phyloP scores from a whole-genome alignment of 2,113 vertebrate genomes.

The Rissa tridactyla region DNA sequence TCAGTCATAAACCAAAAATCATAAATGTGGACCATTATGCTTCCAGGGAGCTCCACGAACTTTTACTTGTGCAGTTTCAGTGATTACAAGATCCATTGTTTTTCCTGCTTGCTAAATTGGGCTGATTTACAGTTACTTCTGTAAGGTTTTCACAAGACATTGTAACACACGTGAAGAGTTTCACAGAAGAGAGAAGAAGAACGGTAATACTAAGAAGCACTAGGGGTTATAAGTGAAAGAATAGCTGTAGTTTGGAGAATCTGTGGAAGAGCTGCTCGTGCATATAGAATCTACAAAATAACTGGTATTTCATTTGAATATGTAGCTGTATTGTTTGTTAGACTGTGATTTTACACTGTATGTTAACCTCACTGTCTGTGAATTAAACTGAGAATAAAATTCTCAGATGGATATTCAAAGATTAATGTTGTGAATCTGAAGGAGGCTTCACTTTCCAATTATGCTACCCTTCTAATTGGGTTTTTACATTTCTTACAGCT shows the following conservation, averaged over 20 bases:
- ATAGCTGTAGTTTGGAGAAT: not conserved
- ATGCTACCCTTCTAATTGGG: not conserved
- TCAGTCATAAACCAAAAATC: not conserved
- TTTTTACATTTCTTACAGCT: not conserved
- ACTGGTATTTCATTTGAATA: not conserved
- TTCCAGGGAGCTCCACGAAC: not conserved
- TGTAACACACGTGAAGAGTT: not conserved
- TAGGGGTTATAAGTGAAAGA: not conserved
- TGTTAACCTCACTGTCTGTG: not conserved
- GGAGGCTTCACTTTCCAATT: not conserved
- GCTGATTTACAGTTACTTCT: not conserved
- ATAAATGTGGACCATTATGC: not conserved
- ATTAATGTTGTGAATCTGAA: not conserved
- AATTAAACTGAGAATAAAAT: not conserved
- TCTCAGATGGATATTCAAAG: not conserved
- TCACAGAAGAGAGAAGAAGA: not conserved
- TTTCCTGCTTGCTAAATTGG: not conserved
- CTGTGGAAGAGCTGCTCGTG: not conserved
- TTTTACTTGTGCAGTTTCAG: not conserved
- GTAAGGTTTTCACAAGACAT: not conserved
- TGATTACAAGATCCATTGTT: not conserved
- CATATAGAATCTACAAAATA: not conserved
- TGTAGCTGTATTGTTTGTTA: not conserved
- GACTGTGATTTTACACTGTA: not conserved
- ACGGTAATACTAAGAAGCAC: not conserved